Evolutionary conservation across 1,140 invertebrate genomes (phyloP).

Genomic region (Colletes latitarsis): DNA sequence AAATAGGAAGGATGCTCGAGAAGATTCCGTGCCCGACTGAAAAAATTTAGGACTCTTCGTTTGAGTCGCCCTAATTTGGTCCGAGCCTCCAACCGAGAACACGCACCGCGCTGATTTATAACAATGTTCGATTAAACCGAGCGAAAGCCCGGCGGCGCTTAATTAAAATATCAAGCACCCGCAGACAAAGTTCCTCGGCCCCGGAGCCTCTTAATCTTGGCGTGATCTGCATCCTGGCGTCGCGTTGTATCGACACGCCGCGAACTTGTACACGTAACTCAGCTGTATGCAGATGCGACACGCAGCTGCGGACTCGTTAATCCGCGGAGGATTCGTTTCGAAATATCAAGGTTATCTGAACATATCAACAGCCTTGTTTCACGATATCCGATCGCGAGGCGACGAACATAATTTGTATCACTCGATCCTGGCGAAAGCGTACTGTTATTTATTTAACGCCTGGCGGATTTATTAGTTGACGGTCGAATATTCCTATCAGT

Average conservation of each 20-base stretch:
- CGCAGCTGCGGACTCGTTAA: constrained; percentile 31
- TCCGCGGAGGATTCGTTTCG: neutral
- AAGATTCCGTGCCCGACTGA: neutral
- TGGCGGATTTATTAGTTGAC: too few relatives aligned
- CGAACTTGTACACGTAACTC: constrained; percentile 32
- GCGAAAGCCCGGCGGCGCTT: neutral
- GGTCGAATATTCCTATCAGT: too few relatives aligned
- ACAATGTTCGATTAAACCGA: constrained; percentile 18
- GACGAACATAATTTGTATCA: too few relatives aligned
- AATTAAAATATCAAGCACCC: constrained; percentile 41
- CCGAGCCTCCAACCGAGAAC: neutral
- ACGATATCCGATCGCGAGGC: too few relatives aligned
- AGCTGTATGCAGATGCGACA: constrained; percentile 31
- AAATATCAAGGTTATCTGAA: neutral
- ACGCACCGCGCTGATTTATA: constrained; percentile 24
- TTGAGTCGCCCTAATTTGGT: neutral
- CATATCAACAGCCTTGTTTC: too few relatives aligned
- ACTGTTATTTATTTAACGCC: too few relatives aligned
- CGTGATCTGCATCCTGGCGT: constrained; percentile 31
- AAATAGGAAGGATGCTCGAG: neutral
- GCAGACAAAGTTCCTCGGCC: neutral
- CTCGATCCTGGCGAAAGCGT: too few relatives aligned
- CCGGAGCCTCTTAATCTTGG: constrained; percentile 27
- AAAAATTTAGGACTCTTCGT: neutral
- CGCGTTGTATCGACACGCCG: constrained; percentile 7